Evolutionary conservation across 1,140 invertebrate species (phyloP).

Genomic region (Dendroctonus ponderosae): DNA sequence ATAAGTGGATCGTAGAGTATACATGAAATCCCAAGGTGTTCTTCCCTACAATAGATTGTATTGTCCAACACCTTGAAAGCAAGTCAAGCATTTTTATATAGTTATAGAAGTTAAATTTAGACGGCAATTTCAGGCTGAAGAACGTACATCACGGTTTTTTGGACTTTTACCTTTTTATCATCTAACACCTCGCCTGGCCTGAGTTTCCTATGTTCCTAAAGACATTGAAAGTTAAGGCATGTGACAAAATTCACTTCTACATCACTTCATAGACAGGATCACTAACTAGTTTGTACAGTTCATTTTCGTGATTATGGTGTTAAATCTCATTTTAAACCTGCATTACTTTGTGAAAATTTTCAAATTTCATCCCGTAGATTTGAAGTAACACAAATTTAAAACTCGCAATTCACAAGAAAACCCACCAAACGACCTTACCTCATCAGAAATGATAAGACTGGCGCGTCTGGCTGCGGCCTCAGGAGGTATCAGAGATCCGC

Average conservation of each 20-base stretch:
- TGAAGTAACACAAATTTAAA: background rate
- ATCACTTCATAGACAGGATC: slow-evolving; percentile 12
- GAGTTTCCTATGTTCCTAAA: slow-evolving; percentile 68
- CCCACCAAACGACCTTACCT: slow-evolving; percentile 62
- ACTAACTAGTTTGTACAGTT: slow-evolving; percentile 1
- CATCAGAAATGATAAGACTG: slow-evolving; percentile 88
- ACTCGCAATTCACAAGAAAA: background rate
- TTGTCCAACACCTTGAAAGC: too few relatives aligned
- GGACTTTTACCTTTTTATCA: slow-evolving; percentile 84
- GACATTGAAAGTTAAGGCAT: slow-evolving; percentile 41
- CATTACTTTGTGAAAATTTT: background rate
- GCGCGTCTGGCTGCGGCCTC: slow-evolving; percentile 81
- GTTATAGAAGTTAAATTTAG: slow-evolving; percentile 26
- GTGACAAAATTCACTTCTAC: slow-evolving; percentile 15
- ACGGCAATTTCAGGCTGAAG: slow-evolving; percentile 16
- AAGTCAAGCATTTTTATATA: background rate
- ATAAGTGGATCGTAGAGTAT: background rate
- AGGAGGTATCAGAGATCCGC: slow-evolving; percentile 81
- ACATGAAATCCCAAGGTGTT: too few relatives aligned
- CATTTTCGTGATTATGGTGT: slow-evolving; percentile 6
- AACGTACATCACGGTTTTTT: slow-evolving; percentile 15
- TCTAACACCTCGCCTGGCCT: slow-evolving; percentile 88
- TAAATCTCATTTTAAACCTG: slow-evolving; percentile 9
- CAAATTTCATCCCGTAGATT: background rate
- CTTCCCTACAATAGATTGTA: too few relatives aligned